A percentile compares a stretch with the other conserved stretches of the same genome.
These are phyloP conservation scores for Alligator mississippiensis DNA, from an alignment of 2,113 vertebrate species.

Conservation along the genomic window DNA sequence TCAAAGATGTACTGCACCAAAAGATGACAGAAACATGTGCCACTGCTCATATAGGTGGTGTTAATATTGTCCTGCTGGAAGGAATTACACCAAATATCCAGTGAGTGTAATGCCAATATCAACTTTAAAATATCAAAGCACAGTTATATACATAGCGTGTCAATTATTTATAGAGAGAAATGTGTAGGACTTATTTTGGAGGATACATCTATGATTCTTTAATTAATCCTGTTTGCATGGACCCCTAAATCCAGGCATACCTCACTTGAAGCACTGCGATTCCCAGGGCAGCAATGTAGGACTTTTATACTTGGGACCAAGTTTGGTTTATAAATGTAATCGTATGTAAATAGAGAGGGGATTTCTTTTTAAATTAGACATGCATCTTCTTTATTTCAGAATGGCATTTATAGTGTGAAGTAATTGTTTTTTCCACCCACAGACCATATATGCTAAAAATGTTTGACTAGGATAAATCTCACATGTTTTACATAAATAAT, in stretches of 20 bases:
- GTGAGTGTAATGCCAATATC: slow-evolving; percentile 80
- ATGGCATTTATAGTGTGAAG: not conserved
- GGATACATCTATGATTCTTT: not conserved
- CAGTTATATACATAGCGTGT: not conserved
- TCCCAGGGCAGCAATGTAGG: not conserved
- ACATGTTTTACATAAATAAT: not conserved
- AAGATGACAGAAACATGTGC: slow-evolving; percentile 99
- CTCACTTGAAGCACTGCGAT: not conserved
- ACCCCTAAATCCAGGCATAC: accelerated
- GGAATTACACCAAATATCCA: slow-evolving; percentile 98
- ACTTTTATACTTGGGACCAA: not conserved
- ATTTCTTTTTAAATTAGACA: not conserved
- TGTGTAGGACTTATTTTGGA: not conserved
- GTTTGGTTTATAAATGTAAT: not conserved
- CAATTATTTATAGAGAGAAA: not conserved
- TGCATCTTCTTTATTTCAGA: not conserved
- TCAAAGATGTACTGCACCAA: slow-evolving; percentile 94
- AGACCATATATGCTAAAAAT: not conserved
- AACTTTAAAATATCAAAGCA: not conserved
- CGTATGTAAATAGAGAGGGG: accelerated
- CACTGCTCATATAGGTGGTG: slow-evolving; percentile 96
- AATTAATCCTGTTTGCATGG: not conserved
- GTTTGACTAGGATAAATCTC: not conserved
- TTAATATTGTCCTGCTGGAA: slow-evolving; percentile 97
- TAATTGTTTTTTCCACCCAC: not conserved